Conservation (phyloP, 64 coral and sea anemone species). For the Montipora cactus region DNA sequence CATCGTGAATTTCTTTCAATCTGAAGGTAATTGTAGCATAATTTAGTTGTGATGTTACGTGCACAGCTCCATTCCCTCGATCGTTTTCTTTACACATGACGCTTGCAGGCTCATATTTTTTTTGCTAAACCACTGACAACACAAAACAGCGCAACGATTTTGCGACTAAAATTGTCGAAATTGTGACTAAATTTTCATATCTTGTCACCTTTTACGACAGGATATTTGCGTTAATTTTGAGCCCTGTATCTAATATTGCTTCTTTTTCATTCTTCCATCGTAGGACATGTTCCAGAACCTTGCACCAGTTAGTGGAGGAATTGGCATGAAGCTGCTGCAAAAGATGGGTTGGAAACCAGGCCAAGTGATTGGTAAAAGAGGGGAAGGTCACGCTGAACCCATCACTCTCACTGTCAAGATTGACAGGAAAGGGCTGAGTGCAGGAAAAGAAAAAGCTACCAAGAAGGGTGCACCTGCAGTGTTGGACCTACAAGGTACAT, state of each 20-base stretch:
- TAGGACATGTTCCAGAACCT: conserved; percentile 99
- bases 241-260: not conserved
- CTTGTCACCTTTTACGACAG: too few relatives aligned
- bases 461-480: conserved; percentile 17
- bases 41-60: too few relatives aligned
- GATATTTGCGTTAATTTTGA: too few relatives aligned
- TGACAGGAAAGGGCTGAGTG: conserved; percentile 88
- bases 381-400: conserved; percentile 89
- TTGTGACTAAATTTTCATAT: too few relatives aligned
- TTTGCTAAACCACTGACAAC: too few relatives aligned
- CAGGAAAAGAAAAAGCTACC: conserved; percentile 75
- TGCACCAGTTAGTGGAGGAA: conserved; percentile 77
- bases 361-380: conserved; percentile 97
- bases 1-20: too few relatives aligned
- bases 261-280: not conserved
- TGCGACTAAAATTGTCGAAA: too few relatives aligned
- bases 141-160: too few relatives aligned
- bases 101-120: too few relatives aligned
- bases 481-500: conserved; percentile 66
- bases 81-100: too few relatives aligned
- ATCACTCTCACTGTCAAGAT: conserved; percentile 96
- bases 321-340: conserved; percentile 97
- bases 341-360: conserved; percentile 99
- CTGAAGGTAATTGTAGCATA: too few relatives aligned
- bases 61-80: too few relatives aligned